These are phyloP conservation scores for Thalassaphorura encarpata DNA, from an alignment of 1,140 invertebrate genomes.

Conservation along the genomic window DNA sequence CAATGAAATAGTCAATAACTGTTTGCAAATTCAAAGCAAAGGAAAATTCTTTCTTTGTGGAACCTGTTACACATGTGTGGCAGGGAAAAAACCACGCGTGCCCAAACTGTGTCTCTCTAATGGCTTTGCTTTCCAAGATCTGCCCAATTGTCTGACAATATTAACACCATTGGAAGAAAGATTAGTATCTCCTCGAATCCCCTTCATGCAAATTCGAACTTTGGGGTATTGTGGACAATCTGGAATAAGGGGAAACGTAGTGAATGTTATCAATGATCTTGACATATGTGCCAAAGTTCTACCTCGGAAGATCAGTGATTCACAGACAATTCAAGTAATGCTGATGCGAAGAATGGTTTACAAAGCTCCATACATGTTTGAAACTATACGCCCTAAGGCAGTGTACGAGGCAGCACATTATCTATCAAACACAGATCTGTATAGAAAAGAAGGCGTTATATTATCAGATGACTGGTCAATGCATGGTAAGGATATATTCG, in stretches of 20 bases:
- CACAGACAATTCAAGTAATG: slow-evolving; percentile 17
- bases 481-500: no score
- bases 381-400: slow-evolving; percentile 15
- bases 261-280: slow-evolving; percentile 21
- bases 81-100: background rate
- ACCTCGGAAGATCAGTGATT: slow-evolving; percentile 18
- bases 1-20: no score
- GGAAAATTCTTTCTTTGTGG: background rate
- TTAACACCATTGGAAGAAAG: slow-evolving; percentile 12
- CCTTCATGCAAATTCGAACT: slow-evolving; percentile 20
- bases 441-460: slow-evolving; percentile 7
- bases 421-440: slow-evolving; percentile 6
- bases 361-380: slow-evolving; percentile 12
- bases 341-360: slow-evolving; percentile 15
- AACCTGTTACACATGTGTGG: background rate
- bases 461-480: slow-evolving; percentile 15
- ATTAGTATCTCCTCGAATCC: slow-evolving; percentile 13
- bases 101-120: slow-evolving; percentile 16
- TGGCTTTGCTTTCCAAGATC: slow-evolving; percentile 14
- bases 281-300: slow-evolving; percentile 9
- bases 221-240: slow-evolving; percentile 14
- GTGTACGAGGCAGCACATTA: slow-evolving; percentile 12
- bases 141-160: slow-evolving; percentile 10
- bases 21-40: background rate
- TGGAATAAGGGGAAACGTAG: slow-evolving; percentile 17